These are phyloP conservation scores for Rousettus leschenaultii DNA, from an alignment of 2,113 vertebrate species.

Conservation along the genomic window DNA sequence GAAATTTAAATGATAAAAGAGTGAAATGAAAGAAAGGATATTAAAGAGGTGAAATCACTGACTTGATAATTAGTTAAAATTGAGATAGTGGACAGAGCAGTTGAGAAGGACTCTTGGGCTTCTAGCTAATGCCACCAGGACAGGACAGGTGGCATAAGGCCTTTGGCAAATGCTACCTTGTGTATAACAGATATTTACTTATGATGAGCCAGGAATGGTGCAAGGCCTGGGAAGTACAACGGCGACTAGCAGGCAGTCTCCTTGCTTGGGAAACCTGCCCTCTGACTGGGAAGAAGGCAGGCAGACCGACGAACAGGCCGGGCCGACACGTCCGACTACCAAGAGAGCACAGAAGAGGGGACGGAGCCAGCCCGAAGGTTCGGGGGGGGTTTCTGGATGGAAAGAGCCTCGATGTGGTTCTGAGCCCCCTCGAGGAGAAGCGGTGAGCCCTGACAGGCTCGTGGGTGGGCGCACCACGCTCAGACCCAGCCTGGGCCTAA, in stretches of 20 bases:
- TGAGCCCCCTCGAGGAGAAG: neutral
- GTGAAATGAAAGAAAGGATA: neutral
- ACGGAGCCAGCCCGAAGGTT: neutral
- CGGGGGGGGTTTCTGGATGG: neutral
- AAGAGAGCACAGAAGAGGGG: neutral
- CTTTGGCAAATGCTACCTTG: neutral
- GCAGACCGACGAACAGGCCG: neutral
- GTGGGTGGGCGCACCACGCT: neutral
- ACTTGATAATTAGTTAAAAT: neutral
- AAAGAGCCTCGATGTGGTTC: neutral
- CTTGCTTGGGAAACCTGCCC: neutral
- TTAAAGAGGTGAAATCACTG: neutral
- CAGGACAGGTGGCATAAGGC: neutral
- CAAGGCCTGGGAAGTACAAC: neutral
- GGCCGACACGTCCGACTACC: accelerated
- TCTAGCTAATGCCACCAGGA: neutral
- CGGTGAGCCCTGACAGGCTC: neutral
- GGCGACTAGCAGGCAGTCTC: accelerated
- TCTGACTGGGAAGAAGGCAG: neutral
- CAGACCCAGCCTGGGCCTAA: neutral
- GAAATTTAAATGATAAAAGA: neutral
- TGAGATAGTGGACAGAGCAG: neutral
- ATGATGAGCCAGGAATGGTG: neutral
- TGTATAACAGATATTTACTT: neutral
- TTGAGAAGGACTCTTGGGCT: neutral